A percentile compares a stretch with the other conserved stretches of the same genome.
These are phyloP conservation scores for Pachyrhynchus sulphureomaculatus DNA, from an alignment of 1,140 invertebrate species.

Conservation along the genomic window DNA sequence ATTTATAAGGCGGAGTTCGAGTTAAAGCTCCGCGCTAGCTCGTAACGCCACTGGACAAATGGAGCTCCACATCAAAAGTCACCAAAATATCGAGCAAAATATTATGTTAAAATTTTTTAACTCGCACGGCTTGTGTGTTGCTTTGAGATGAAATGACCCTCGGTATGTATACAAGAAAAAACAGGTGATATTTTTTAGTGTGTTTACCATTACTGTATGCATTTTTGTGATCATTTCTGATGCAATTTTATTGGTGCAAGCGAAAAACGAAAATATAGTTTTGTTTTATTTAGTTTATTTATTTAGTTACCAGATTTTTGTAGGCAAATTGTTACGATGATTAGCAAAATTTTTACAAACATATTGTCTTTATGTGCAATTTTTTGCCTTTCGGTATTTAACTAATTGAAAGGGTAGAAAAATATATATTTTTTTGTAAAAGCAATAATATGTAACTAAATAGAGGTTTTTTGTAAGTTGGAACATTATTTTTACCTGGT, in stretches of 20 bases:
- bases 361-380: constrained; percentile 1
- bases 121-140: too few relatives aligned
- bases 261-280: neutral
- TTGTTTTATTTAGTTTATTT: neutral
- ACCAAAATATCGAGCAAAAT: too few relatives aligned
- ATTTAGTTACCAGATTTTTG: constrained; percentile 5
- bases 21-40: too few relatives aligned
- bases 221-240: neutral
- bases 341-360: neutral
- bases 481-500: too few relatives aligned
- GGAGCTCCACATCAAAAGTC: too few relatives aligned
- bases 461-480: too few relatives aligned
- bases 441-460: constrained; percentile 6
- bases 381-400: neutral
- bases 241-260: constrained; percentile 9
- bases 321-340: neutral
- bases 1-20: too few relatives aligned
- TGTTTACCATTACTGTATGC: constrained; percentile 4
- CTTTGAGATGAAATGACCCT: neutral
- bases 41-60: too few relatives aligned
- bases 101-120: too few relatives aligned
- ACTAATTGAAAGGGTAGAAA: too few relatives aligned
- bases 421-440: too few relatives aligned
- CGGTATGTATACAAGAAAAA: constrained; percentile 1
- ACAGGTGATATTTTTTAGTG: neutral